Conservation (phyloP, 2,113 vertebrate species). For the Vulpes ferrilata region DNA sequence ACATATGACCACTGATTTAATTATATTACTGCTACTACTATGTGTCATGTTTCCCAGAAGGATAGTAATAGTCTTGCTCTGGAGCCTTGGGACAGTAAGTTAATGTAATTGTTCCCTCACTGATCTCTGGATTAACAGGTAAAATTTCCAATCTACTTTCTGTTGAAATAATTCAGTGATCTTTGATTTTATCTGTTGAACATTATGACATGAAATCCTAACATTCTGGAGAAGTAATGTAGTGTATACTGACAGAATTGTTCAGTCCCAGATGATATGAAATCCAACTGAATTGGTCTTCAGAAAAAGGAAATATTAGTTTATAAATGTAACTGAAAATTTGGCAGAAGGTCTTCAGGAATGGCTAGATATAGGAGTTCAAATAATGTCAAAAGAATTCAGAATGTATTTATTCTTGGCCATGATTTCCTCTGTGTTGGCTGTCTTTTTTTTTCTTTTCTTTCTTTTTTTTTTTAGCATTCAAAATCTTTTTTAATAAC, state of each 20-base stretch:
- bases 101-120: not conserved
- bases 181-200: slow-evolving; percentile 34
- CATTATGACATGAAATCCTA: not conserved
- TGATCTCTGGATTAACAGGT: slow-evolving; percentile 35
- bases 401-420: not conserved
- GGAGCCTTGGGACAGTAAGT: not conserved
- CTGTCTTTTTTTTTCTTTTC: too few relatives aligned
- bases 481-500: too few relatives aligned
- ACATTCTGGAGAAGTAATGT: not conserved
- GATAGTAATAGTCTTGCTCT: not conserved
- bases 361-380: not conserved
- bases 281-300: not conserved
- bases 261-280: slow-evolving; percentile 22
- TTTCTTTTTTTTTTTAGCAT: too few relatives aligned
- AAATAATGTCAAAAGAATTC: slow-evolving; percentile 1
- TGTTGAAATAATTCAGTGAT: slow-evolving; percentile 27
- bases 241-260: not conserved
- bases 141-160: slow-evolving; percentile 5
- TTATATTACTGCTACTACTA: slow-evolving; percentile 54
- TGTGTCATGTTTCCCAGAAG: slow-evolving; percentile 11
- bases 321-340: not conserved
- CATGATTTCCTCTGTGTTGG: not conserved
- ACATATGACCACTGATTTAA: slow-evolving; percentile 12
- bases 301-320: not conserved
- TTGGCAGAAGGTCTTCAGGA: not conserved